These are phyloP conservation scores for Araneus ventricosus DNA, from an alignment of 1,140 invertebrate species.

Conservation along the genomic window DNA sequence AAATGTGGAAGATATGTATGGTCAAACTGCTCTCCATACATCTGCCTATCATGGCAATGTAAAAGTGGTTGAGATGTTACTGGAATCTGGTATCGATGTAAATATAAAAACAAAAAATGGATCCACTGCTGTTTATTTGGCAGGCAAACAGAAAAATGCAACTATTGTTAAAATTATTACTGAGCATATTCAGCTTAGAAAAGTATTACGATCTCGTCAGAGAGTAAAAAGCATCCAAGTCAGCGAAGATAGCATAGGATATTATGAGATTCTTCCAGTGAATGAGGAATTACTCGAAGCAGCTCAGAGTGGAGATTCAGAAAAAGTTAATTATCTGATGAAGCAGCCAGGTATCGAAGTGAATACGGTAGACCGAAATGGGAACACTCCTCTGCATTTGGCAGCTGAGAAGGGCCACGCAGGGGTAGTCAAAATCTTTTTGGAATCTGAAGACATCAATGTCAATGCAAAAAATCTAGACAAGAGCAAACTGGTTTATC, in stretches of 20 bases:
- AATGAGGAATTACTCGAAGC: neutral
- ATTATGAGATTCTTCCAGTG: neutral
- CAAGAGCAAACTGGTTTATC: neutral
- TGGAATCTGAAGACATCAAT: neutral
- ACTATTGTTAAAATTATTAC: neutral
- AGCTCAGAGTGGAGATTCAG: neutral
- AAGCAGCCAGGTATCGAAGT: neutral
- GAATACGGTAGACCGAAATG: neutral
- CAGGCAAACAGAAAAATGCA: neutral
- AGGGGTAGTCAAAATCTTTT: neutral
- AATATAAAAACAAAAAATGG: neutral
- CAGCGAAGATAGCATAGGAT: neutral
- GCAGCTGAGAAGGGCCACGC: neutral
- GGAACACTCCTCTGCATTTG: slow-evolving; percentile 11
- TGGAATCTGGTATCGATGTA: neutral
- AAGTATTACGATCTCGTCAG: neutral
- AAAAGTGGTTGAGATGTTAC: neutral
- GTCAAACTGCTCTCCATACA: neutral
- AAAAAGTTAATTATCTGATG: neutral
- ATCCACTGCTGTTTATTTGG: neutral
- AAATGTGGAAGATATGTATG: neutral
- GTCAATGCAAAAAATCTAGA: neutral
- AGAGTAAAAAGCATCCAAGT: neutral
- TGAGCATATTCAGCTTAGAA: neutral
- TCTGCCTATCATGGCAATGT: neutral